Percentiles rank a stretch among this genome's conserved stretches.
phyloP scores from a whole-genome alignment of 2,888 invertebrate genomes.

The Cordilura impudica region DNA sequence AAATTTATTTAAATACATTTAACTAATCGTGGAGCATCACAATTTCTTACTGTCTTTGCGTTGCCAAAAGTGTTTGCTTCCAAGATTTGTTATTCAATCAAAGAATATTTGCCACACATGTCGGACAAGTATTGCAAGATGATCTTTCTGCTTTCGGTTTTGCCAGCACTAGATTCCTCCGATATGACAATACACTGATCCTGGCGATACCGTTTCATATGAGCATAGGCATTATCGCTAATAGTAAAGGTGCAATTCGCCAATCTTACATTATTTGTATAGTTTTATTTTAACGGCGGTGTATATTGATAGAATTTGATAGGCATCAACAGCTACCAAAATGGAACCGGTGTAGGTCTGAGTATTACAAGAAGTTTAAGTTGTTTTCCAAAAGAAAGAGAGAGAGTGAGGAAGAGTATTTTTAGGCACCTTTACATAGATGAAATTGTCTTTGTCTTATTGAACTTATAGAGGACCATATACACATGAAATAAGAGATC shows the following conservation, averaged over 20 bases:
- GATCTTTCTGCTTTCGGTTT: constrained; percentile 99
- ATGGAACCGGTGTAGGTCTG: constrained; percentile 99
- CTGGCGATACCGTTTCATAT: constrained; percentile 95
- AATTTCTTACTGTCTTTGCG: constrained; percentile 98
- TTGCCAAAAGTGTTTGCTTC: constrained; percentile 99
- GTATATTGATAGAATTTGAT: constrained; percentile 98
- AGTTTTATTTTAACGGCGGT: constrained; percentile 98
- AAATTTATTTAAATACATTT: too few species aligned
- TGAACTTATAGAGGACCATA: too few species aligned
- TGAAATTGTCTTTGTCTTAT: constrained; percentile 99
- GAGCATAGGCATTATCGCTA: constrained; percentile 98
- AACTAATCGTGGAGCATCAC: constrained; percentile 91
- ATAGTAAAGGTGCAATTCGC: constrained; percentile 99
- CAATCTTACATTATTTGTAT: constrained; percentile 98
- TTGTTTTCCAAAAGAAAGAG: not conserved
- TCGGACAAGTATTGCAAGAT: constrained; percentile 99
- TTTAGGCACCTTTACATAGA: constrained; percentile 89
- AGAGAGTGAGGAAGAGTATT: too few species aligned
- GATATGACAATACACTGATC: constrained; percentile 99
- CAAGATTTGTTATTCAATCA: constrained; percentile 99
- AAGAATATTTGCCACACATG: constrained; percentile 98
- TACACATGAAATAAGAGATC: too few species aligned
- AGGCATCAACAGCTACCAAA: constrained; percentile 99
- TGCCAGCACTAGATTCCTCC: constrained; percentile 99
- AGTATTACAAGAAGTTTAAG: not conserved